phyloP scores from a whole-genome alignment of 2,888 invertebrate species.

The Acrobasis repandana region DNA sequence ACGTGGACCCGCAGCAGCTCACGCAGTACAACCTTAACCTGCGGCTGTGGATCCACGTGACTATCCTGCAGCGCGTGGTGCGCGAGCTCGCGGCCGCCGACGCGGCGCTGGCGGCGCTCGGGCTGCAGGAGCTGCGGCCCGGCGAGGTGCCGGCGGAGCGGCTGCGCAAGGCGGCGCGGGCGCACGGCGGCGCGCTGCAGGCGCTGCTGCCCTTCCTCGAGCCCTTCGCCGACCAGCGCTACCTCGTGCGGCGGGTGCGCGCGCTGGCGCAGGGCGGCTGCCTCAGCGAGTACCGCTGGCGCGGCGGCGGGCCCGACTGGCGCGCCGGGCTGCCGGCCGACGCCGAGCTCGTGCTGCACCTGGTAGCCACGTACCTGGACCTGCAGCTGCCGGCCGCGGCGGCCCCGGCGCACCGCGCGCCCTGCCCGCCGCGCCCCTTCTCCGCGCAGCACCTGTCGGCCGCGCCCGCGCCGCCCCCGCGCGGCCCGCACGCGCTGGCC shows the following conservation, averaged over 20 bases:
- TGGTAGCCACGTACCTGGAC: conserved; percentile 94
- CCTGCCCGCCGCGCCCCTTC: conserved; percentile 55
- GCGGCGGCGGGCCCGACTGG: conserved; percentile 92
- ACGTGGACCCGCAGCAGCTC: conserved; percentile 86
- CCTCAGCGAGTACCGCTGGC: conserved; percentile 95
- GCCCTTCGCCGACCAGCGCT: conserved; percentile 92
- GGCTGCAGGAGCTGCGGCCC: conserved; percentile 48
- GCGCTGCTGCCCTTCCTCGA: conserved; percentile 92
- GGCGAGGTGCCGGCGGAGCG: conserved; percentile 68
- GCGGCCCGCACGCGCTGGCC: conserved; percentile 77
- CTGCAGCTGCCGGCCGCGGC: conserved; percentile 83
- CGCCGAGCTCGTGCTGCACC: conserved; percentile 92
- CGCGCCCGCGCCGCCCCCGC: conserved; percentile 79
- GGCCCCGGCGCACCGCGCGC: conserved; percentile 79
- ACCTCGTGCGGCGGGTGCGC: conserved; percentile 87
- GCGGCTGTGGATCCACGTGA: conserved; percentile 93
- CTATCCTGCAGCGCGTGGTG: conserved; percentile 89
- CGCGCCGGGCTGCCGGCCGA: conserved; percentile 93
- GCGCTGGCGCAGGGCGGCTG: conserved; percentile 92
- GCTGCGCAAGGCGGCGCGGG: conserved; percentile 82
- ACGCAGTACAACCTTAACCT: conserved; percentile 91
- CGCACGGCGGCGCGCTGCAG: conserved; percentile 85
- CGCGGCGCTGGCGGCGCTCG: conserved; percentile 83
- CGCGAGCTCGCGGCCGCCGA: conserved; percentile 89
- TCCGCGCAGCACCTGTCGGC: conserved; percentile 32